Conservation (phyloP, 1,140 invertebrate species). For the Bombus affinis region DNA sequence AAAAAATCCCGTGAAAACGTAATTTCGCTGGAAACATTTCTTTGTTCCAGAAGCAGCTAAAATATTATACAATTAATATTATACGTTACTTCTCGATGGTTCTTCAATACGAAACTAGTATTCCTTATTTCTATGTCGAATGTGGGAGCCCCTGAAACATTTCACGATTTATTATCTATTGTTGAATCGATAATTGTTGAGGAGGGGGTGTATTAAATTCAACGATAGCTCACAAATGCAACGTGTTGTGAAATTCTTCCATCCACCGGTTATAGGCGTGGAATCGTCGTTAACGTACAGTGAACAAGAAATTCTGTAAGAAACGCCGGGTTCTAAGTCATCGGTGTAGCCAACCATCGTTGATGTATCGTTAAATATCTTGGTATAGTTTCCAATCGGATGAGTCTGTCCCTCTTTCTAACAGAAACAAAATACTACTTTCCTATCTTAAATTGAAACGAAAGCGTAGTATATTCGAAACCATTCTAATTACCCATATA, state of each 20-base stretch:
- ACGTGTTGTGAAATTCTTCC: conserved; percentile 29
- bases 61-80: too few species aligned
- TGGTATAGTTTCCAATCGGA: neutral
- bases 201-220: neutral
- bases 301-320: neutral
- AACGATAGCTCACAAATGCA: conserved; percentile 40
- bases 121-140: conserved; percentile 26
- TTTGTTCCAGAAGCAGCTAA: too few species aligned
- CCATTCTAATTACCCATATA: conserved; percentile 13
- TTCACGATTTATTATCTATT: neutral
- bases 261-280: neutral
- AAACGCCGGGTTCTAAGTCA: conserved; percentile 7
- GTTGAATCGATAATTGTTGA: neutral
- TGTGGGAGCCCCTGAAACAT: conserved; percentile 2
- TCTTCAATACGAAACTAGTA: conserved; percentile 19
- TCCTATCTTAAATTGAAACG: neutral
- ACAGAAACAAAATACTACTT: neutral
- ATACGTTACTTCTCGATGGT: neutral
- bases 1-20: too few species aligned
- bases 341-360: neutral
- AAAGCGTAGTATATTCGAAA: neutral
- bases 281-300: neutral
- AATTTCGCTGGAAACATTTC: too few species aligned
- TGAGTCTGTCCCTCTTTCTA: neutral
- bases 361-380: neutral